A percentile compares a stretch with the other conserved stretches of the same genome.
phyloP scores from a whole-genome alignment of 1,140 invertebrate species.

The Diorhabda elongata region DNA sequence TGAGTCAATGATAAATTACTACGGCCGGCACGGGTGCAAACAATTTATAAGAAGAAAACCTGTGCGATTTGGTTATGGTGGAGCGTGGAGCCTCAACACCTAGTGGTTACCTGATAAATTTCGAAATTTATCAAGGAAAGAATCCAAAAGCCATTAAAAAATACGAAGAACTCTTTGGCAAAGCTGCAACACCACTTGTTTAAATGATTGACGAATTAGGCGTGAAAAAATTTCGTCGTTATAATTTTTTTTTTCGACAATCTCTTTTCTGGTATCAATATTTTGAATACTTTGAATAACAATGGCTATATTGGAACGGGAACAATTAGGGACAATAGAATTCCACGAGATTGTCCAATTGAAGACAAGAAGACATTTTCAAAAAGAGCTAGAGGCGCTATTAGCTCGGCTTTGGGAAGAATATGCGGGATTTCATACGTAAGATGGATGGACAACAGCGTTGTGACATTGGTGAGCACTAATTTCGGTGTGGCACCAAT shows the following conservation, averaged over 20 bases:
- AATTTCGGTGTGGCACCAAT: conserved; percentile 23
- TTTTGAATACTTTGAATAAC: neutral
- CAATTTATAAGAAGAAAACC: conserved; percentile 32
- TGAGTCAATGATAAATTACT: conserved; percentile 26
- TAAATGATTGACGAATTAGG: conserved; percentile 1
- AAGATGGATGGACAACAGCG: conserved; percentile 25
- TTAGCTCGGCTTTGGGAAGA: conserved; percentile 10
- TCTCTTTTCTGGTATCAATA: neutral
- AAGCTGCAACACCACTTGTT: conserved; percentile 27
- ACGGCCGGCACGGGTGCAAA: conserved; percentile 32
- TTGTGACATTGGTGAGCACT: conserved; percentile 32
- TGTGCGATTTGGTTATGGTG: conserved; percentile 22
- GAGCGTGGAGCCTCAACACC: conserved; percentile 22
- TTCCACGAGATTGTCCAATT: conserved; percentile 20
- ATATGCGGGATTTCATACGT: conserved; percentile 24
- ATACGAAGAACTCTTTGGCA: conserved; percentile 31
- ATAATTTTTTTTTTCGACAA: conserved; percentile 3
- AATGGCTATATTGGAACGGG: conserved; percentile 16
- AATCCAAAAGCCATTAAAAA: conserved; percentile 18
- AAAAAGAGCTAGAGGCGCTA: conserved; percentile 19
- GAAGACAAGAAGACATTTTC: conserved; percentile 21
- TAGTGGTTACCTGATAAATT: conserved; percentile 19
- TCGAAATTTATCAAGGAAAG: conserved; percentile 29
- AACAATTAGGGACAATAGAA: conserved; percentile 27
- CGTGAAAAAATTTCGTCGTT: neutral